These are phyloP conservation scores for Drosophila lacicola DNA, from an alignment of 2,888 invertebrate genomes.

Conservation along the genomic window DNA sequence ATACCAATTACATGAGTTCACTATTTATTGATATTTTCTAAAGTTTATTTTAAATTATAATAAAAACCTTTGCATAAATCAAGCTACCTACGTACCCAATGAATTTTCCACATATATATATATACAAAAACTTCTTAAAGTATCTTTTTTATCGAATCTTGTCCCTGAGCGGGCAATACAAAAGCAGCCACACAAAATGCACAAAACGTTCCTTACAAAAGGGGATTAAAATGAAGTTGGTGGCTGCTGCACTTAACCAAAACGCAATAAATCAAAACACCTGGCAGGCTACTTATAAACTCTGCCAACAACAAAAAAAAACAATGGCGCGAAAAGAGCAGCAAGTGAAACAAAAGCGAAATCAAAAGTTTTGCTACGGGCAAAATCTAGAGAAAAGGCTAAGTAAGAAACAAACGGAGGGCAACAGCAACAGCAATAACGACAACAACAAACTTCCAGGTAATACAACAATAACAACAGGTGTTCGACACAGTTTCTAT, in stretches of 20 bases:
- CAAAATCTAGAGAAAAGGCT: slow-evolving; percentile 40
- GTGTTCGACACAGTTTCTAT: slow-evolving; percentile 61
- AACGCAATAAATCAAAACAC: slow-evolving; percentile 78
- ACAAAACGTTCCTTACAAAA: slow-evolving; percentile 34
- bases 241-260: slow-evolving; percentile 68
- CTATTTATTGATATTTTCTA: no score
- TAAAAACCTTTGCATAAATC: no score
- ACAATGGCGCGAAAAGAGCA: slow-evolving; percentile 22
- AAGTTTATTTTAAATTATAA: no score
- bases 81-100: no score
- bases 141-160: slow-evolving; percentile 23
- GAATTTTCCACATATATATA: background rate
- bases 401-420: slow-evolving; percentile 29
- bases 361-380: slow-evolving; percentile 56
- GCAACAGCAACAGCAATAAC: slow-evolving; percentile 13
- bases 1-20: no score
- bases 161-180: slow-evolving; percentile 7
- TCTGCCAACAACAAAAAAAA: slow-evolving; percentile 34
- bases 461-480: slow-evolving; percentile 64
- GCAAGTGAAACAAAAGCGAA: slow-evolving; percentile 42
- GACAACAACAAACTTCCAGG: slow-evolving; percentile 34
- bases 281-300: slow-evolving; percentile 58
- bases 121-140: background rate
- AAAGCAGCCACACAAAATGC: slow-evolving; percentile 21
- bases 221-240: slow-evolving; percentile 73